Percentiles rank a stretch among this genome's conserved stretches.
phyloP scores from a whole-genome alignment of 1,140 invertebrate genomes.

The Archivesica marissinica region DNA sequence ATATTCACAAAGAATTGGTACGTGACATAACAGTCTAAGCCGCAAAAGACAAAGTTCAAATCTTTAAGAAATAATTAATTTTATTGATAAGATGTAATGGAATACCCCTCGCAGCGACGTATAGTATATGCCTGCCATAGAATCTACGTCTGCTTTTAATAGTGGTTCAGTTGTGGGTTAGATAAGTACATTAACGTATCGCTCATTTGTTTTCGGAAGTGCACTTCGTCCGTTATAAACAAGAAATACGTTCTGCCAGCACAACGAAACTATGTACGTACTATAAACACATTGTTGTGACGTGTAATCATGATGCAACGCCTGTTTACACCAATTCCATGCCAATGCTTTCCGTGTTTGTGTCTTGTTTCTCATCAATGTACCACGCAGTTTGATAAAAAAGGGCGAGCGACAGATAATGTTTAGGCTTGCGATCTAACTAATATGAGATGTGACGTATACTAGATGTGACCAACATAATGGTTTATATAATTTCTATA shows the following conservation, averaged over 20 bases:
- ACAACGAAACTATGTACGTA: not conserved
- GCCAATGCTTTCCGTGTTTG: not conserved
- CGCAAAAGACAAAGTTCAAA: not conserved
- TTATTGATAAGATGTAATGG: not conserved
- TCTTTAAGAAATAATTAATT: constrained; percentile 1
- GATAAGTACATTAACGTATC: not conserved
- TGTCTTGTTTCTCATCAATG: too few species aligned
- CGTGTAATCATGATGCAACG: not conserved
- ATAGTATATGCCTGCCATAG: not conserved
- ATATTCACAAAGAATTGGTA: not conserved
- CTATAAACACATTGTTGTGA: too few species aligned
- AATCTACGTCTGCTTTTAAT: constrained; percentile 6
- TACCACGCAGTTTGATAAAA: too few species aligned
- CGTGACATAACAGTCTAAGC: too few species aligned
- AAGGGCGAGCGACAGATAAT: too few species aligned
- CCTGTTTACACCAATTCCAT: constrained; percentile 6
- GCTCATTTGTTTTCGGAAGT: not conserved
- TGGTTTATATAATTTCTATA: too few species aligned
- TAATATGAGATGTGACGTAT: too few species aligned
- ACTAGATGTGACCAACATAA: too few species aligned
- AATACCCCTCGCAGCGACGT: not conserved
- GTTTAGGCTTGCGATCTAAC: too few species aligned
- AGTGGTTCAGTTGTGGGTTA: not conserved
- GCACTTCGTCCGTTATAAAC: not conserved
- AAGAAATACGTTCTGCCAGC: not conserved